These are phyloP conservation scores for Pithys albifrons DNA, from an alignment of 2,113 vertebrate species.

Conservation along the genomic window DNA sequence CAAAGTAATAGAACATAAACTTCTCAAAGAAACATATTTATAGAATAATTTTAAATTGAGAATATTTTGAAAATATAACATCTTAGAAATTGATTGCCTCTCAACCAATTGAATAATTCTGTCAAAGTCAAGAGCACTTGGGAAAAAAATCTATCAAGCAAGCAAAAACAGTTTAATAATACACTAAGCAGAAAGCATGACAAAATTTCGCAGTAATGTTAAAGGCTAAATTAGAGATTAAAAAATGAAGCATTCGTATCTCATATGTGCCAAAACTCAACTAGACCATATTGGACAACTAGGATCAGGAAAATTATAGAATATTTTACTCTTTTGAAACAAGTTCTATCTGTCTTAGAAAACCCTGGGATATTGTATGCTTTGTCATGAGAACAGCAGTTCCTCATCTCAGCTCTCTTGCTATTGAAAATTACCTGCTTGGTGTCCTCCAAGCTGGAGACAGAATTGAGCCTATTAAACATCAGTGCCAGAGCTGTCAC, in stretches of 20 bases:
- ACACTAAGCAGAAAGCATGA: slow-evolving; percentile 10
- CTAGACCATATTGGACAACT: not conserved
- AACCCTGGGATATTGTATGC: rapidly evolving
- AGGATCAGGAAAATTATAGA: not conserved
- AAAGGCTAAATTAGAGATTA: not conserved
- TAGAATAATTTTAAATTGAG: slow-evolving; percentile 10
- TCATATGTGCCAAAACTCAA: not conserved
- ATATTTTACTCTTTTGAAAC: not conserved
- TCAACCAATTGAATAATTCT: slow-evolving; percentile 32
- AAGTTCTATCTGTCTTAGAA: not conserved
- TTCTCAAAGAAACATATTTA: slow-evolving; percentile 37
- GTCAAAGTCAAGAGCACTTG: slow-evolving; percentile 16
- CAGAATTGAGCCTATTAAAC: not conserved
- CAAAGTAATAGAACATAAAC: slow-evolving; percentile 38
- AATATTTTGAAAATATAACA: slow-evolving; percentile 2
- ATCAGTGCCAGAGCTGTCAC: not conserved
- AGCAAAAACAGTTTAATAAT: slow-evolving; percentile 46
- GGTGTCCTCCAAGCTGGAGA: not conserved
- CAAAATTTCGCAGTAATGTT: not conserved
- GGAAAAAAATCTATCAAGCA: slow-evolving; percentile 23
- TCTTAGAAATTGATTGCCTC: slow-evolving; percentile 28
- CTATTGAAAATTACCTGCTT: not conserved
- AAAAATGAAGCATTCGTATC: not conserved
- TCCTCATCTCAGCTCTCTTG: not conserved
- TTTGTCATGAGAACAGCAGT: not conserved